Evolutionary conservation across 2,797 vertebrate genomes (phyloP), one percentile per base, ranked within the genome.

Genomic region (Sandelia bainsii): DNA sequence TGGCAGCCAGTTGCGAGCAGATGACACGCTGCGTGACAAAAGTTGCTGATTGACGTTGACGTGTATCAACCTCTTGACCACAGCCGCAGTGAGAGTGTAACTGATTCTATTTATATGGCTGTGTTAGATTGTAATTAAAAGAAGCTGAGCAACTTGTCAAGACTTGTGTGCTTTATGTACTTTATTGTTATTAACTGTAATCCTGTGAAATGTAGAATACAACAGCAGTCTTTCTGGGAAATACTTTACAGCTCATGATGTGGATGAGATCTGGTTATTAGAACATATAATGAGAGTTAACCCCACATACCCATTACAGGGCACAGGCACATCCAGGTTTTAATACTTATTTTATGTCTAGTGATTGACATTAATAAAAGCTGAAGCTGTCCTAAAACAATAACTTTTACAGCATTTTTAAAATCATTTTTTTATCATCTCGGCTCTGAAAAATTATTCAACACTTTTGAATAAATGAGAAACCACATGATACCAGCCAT

Each of bases 91-190:
- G 54, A 46, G 13, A 1, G 9, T 19, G 12, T 79, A 75, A 79
- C 73, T 71, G 67, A 51, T 80, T 79, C 67, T 77, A 70, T 80
- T 84, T 77, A 52, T 79, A 81, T 39, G 29, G 39, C 19, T 52
- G 29, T 1, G 40, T 17, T 39, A 45, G 13, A 58, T 17, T 4
- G 4, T 64, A 53, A 75, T 74, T 77, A 72, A 56, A 53, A 79
- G 39, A 42, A 65, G 11, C 46, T 29, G 20, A 46, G 12, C 62
- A 68, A 58, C 19, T 62, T 67, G n/a, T 57, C 17, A 25, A 50
- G n/a, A 51, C 22, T 68, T n/a, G 5, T 40, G 45, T 6, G 49
- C 16, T 61, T 20, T 17, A 5, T 44, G 14, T 17, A 19, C 22
- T 45, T 17, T 45, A 39, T 54, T 65, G 27, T 52, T 52, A 45